Evolutionary conservation across 2,888 invertebrate genomes (phyloP).

Genomic region (Drosophila greeni): DNA sequence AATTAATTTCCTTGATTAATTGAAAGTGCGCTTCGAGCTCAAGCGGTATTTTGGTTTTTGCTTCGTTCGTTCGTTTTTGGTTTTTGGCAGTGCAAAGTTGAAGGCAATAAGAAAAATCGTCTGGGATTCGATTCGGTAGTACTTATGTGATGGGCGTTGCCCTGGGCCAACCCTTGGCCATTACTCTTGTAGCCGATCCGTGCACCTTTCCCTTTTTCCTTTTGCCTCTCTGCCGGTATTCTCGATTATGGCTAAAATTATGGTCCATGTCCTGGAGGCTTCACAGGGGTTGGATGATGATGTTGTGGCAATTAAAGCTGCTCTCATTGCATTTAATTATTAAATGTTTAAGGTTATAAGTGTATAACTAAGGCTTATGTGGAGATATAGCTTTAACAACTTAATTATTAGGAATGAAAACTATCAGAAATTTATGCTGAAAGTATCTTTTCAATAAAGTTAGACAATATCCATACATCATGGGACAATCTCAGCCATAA

Average conservation of each 20-base stretch:
- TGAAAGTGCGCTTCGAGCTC: constrained; percentile 65
- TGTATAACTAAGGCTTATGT: not conserved
- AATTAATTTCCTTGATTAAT: constrained; percentile 74
- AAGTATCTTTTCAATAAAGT: constrained; percentile 6
- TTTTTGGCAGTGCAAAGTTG: constrained; percentile 63
- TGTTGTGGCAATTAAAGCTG: constrained; percentile 4
- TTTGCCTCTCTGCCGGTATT: constrained; percentile 36
- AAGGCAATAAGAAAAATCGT: constrained; percentile 61
- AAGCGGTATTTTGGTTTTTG: constrained; percentile 40
- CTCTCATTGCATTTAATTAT: constrained; percentile 7
- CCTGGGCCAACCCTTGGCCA: constrained; percentile 60
- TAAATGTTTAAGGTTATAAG: not conserved
- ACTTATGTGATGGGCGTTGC: constrained; percentile 63
- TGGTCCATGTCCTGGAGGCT: constrained; percentile 28
- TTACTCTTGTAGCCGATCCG: constrained; percentile 53
- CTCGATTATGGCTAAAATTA: constrained; percentile 62
- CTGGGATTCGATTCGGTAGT: constrained; percentile 59
- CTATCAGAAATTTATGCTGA: not conserved
- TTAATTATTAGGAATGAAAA: not conserved
- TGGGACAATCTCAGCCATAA: constrained; percentile 7
- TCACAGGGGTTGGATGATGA: not conserved
- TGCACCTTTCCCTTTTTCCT: constrained; percentile 27
- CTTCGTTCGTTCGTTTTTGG: constrained; percentile 2
- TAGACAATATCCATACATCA: constrained; percentile 12
- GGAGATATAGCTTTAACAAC: not conserved